Evolutionary conservation across 2,888 invertebrate species (phyloP).

Genomic region (Operophtera brumata): DNA sequence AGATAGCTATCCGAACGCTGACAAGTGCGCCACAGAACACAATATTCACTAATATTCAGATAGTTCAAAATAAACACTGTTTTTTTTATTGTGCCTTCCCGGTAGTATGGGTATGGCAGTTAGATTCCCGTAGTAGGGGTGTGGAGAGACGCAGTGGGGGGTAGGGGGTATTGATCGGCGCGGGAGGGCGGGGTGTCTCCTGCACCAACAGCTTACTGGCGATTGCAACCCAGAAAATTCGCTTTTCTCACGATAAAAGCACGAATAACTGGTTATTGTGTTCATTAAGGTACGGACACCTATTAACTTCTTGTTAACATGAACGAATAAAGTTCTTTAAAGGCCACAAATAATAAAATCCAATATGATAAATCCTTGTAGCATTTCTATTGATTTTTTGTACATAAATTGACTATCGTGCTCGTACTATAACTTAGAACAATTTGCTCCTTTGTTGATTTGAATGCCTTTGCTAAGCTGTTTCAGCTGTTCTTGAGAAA

Average conservation of each 20-base stretch:
- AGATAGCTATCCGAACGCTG: too few relatives aligned
- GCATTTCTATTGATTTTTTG: too few relatives aligned
- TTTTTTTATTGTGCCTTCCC: constrained; percentile 14
- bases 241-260: constrained; percentile 35
- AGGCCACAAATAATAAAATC: too few relatives aligned
- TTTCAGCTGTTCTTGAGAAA: too few relatives aligned
- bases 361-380: too few relatives aligned
- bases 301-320: too few relatives aligned
- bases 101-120: constrained; percentile 27
- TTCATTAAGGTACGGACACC: neutral
- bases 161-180: constrained; percentile 60
- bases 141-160: constrained; percentile 32
- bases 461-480: too few relatives aligned
- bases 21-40: too few relatives aligned
- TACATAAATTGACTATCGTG: neutral
- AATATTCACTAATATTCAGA: too few relatives aligned
- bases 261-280: constrained; percentile 1
- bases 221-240: constrained; percentile 53
- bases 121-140: constrained; percentile 25
- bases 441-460: too few relatives aligned
- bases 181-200: constrained; percentile 39
- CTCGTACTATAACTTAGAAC: too few relatives aligned
- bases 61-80: constrained; percentile 11
- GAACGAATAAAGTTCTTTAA: too few relatives aligned
- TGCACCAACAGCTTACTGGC: constrained; percentile 58